These are phyloP conservation scores for Aeoliscus strigatus DNA, from an alignment of 2,797 vertebrate genomes.

Conservation along the genomic window DNA sequence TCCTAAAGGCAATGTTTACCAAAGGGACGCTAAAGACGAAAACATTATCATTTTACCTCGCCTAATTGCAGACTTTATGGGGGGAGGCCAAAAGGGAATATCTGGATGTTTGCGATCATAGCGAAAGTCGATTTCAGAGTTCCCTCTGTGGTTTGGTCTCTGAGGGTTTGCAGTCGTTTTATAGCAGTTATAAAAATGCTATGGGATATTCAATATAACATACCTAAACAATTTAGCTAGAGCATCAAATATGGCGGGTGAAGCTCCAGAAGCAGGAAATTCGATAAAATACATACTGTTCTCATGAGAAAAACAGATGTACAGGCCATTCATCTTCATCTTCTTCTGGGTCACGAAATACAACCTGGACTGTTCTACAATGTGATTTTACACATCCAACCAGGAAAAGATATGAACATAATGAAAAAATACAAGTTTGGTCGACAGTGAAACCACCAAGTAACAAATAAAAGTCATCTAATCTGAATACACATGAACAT, in stretches of 20 bases:
- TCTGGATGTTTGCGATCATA: constrained; percentile 58
- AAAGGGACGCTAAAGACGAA: constrained; percentile 64
- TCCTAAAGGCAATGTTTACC: constrained; percentile 75
- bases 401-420: too few species aligned
- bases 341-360: too few species aligned
- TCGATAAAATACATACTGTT: too few species aligned
- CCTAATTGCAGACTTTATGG: constrained; percentile 67
- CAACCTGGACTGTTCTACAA: too few species aligned
- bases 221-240: constrained; percentile 43
- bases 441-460: too few species aligned
- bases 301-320: too few species aligned
- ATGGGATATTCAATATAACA: constrained; percentile 49
- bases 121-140: constrained; percentile 41
- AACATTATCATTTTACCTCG: constrained; percentile 68
- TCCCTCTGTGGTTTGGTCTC: constrained; percentile 52
- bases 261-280: too few species aligned
- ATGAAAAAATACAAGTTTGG: too few species aligned
- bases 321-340: too few species aligned
- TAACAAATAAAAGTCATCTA: too few species aligned
- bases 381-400: too few species aligned
- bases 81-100: constrained; percentile 39
- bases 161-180: constrained; percentile 38
- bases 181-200: constrained; percentile 52
- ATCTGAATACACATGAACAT: too few species aligned
- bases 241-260: constrained; percentile 25